Conservation (phyloP, 2,888 invertebrate species). For the Nephrotoma flavescens region DNA sequence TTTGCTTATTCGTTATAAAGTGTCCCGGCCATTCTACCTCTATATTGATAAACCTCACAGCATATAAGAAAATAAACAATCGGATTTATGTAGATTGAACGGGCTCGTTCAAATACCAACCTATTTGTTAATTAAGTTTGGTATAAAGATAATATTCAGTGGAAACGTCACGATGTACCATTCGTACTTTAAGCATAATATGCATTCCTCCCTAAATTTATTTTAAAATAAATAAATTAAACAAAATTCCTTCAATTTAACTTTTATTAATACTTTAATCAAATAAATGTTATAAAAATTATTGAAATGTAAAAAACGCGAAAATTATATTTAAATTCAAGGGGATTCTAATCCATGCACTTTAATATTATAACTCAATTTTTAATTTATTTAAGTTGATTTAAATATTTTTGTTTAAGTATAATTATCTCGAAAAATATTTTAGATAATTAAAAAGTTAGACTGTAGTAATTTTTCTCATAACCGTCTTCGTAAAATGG, state of each 20-base stretch:
- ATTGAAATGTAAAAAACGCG: neutral
- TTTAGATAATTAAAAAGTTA: neutral
- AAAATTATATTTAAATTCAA: neutral
- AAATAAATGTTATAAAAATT: neutral
- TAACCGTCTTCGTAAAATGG: neutral
- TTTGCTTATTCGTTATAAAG: too few relatives aligned
- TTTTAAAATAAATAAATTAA: neutral
- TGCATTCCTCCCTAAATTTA: neutral
- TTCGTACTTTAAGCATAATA: neutral
- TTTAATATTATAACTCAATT: neutral
- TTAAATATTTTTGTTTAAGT: neutral
- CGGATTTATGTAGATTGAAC: too few relatives aligned
- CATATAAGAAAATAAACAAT: too few relatives aligned
- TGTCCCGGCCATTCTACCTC: too few relatives aligned
- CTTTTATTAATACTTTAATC: neutral
- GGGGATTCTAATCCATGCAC: neutral
- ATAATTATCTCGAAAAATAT: neutral
- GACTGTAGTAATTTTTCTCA: neutral
- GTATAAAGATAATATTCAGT: too few relatives aligned
- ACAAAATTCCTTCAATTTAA: neutral
- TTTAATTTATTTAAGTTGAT: neutral
- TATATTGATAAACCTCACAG: too few relatives aligned
- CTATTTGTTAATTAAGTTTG: too few relatives aligned
- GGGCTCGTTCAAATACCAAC: too few relatives aligned
- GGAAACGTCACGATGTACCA: neutral